Percentiles rank a stretch among this genome's conserved stretches.
Evolutionary conservation across 2,888 invertebrate genomes (phyloP).

Genomic region (Drosophila barbarae): DNA sequence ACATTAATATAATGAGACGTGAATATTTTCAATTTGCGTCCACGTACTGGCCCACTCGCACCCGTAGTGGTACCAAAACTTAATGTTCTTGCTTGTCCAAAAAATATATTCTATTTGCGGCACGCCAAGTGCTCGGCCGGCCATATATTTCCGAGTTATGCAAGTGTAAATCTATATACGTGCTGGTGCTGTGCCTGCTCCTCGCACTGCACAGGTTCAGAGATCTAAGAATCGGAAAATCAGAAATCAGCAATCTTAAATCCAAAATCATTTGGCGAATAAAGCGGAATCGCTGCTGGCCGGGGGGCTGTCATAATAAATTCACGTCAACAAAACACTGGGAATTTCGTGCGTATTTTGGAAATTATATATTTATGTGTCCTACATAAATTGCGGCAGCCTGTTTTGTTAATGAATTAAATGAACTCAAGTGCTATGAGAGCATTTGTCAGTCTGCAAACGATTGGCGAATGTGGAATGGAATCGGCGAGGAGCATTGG

Average conservation of each 20-base stretch:
- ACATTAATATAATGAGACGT: conserved; percentile 60
- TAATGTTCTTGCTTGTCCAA: conserved; percentile 27
- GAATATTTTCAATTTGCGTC: conserved; percentile 60
- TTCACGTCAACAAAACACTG: conserved; percentile 33
- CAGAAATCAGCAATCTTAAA: background rate
- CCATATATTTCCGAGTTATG: conserved; percentile 29
- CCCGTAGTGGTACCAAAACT: background rate
- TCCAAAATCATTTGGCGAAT: conserved; percentile 7
- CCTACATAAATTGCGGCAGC: conserved; percentile 37
- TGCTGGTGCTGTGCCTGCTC: background rate
- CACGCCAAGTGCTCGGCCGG: conserved; percentile 16
- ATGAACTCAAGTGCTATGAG: conserved; percentile 5
- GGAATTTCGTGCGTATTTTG: conserved; percentile 40
- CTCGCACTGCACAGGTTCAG: conserved; percentile 11
- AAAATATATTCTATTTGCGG: conserved; percentile 31
- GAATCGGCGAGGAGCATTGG: conserved; percentile 1
- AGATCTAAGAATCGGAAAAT: background rate
- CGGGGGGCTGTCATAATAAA: conserved; percentile 27
- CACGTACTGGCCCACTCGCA: conserved; percentile 29
- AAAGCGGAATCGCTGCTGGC: conserved; percentile 10
- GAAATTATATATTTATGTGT: conserved; percentile 51
- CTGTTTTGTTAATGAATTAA: conserved; percentile 8
- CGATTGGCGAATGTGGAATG: conserved; percentile 1
- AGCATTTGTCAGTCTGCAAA: conserved; percentile 4
- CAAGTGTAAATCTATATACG: conserved; percentile 18